Percentiles rank a stretch among this genome's conserved stretches.
These are phyloP conservation scores for Cydia amplana DNA, from an alignment of 1,140 invertebrate species.

Conservation along the genomic window DNA sequence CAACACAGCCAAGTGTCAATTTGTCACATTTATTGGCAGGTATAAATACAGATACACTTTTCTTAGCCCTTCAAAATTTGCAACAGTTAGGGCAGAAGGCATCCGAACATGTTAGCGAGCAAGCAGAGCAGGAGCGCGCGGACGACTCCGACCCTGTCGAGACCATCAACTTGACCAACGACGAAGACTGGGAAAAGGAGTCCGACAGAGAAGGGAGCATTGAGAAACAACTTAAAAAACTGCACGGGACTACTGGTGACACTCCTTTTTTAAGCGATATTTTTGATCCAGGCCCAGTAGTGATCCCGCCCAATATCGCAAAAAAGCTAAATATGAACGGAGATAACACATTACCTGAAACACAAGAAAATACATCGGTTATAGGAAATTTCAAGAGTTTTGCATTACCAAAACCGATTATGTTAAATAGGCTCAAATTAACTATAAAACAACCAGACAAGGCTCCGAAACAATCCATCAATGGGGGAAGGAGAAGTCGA, in stretches of 20 bases:
- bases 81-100: conserved; percentile 54
- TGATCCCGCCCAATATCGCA: conserved; percentile 50
- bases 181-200: conserved; percentile 74
- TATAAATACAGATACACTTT: conserved; percentile 65
- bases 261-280: conserved; percentile 77
- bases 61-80: conserved; percentile 70
- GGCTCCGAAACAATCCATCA: conserved; percentile 45
- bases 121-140: conserved; percentile 36
- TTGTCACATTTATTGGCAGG: conserved; percentile 59
- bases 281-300: conserved; percentile 73
- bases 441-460: conserved; percentile 68
- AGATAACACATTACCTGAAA: conserved; percentile 45
- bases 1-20: conserved; percentile 46
- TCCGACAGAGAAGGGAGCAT: conserved; percentile 67
- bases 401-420: conserved; percentile 75
- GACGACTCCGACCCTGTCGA: conserved; percentile 46
- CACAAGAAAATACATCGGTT: conserved; percentile 64
- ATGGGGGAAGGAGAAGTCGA: conserved; percentile 51
- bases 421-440: conserved; percentile 74
- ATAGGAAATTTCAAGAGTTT: conserved; percentile 79
- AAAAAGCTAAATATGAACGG: conserved; percentile 60
- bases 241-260: conserved; percentile 64
- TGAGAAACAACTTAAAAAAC: conserved; percentile 60
- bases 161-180: conserved; percentile 74
- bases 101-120: conserved; percentile 34